Evolutionary conservation across 2,888 invertebrate genomes (phyloP), one percentile per base, ranked within the genome.

Genomic region (Heteromyza rotundicornis): DNA sequence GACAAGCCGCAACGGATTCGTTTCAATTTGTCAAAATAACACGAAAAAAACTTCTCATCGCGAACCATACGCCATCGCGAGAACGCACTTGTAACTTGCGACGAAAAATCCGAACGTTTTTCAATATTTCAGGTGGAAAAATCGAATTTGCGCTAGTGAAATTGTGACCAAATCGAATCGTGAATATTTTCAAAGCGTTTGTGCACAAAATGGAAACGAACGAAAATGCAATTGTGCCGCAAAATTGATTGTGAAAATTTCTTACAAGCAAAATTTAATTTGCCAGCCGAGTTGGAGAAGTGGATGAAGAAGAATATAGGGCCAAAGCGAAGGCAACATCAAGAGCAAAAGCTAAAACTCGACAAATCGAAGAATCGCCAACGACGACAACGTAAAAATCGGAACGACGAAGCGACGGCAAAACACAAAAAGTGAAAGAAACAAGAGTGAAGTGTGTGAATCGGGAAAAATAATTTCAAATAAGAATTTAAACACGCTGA

Each of bases 81-180:
- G 75, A 77, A 72, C 76, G 73, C 78, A 80, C 80, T 78, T 79
- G 79, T 78, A 77, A n/a, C 63, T 59, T 57, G 63, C 20, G 40
- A 53, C 51, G n/a, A 57, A 51, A 62, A 57, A 61, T 55, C 19
- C 19, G 23, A 44, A 52, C 16, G 68, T 67, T 70, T 76, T 70
- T 70, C 73, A 70, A 62, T 61, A 68, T 69, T 73, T 68, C 54
- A 60, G 66, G 68, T 74, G 68, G 66, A 65, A 70, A 74, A 71
- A 69, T 57, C 20, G 40, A 66, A 63, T 63, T 57, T 68, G 61
- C 52, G 32, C 24, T 35, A 60, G 59, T 63, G 62, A 65, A 63
- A 61, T 64, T 66, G 23, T 50, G 40, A 36, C 19, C 23, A 59
- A 64, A 62, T 61, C 27, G 59, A 67, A 68, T 64, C 65, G 64